Conservation (phyloP, 2,797 vertebrate species). For the Coilia nasus region DNA sequence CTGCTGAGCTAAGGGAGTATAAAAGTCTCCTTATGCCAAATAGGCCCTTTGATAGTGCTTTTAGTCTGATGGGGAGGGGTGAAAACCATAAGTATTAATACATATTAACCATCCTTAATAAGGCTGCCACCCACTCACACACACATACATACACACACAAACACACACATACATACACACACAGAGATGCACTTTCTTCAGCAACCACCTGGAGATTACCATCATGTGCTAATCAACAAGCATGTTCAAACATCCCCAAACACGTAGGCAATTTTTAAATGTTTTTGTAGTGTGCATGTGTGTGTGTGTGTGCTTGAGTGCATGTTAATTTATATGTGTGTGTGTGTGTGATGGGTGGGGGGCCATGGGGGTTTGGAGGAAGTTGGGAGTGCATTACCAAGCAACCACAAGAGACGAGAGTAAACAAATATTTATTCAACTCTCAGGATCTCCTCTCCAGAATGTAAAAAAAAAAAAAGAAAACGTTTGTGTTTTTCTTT, state of each 20-base stretch:
- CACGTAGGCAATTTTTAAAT: background rate
- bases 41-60: background rate
- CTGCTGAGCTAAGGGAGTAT: background rate
- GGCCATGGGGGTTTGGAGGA: background rate
- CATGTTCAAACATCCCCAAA: conserved; percentile 30
- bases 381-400: background rate
- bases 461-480: background rate
- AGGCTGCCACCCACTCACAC: background rate
- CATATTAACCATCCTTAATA: background rate
- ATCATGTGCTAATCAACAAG: conserved; percentile 43
- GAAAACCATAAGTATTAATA: background rate
- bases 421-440: conserved; percentile 13
- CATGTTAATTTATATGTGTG: background rate
- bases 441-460: background rate
- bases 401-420: background rate
- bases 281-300: background rate
- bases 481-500: background rate
- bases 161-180: background rate
- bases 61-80: background rate
- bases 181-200: background rate
- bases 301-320: background rate
- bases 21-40: background rate
- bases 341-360: background rate
- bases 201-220: conserved; percentile 27
- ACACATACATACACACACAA: background rate